A percentile compares a stretch with the other conserved stretches of the same genome.
Evolutionary conservation across 2,113 vertebrate species (phyloP).

Genomic region (Hemicordylus capensis): DNA sequence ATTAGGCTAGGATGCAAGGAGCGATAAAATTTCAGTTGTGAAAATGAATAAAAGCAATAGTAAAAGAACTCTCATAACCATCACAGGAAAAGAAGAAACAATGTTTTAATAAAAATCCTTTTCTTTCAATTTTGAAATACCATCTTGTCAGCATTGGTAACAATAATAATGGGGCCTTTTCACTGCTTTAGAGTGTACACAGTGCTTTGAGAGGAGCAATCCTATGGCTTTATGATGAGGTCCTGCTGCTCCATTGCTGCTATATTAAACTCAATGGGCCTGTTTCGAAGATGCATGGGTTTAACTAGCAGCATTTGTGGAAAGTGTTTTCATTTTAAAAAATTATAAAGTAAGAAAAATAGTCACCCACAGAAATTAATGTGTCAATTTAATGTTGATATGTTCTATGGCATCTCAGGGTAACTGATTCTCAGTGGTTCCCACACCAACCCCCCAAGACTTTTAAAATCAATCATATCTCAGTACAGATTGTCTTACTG

Average conservation of each 20-base stretch:
- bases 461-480: not conserved
- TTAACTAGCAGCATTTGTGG: not conserved
- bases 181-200: not conserved
- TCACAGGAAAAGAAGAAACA: conserved; percentile 19
- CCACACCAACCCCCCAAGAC: not conserved
- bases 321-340: too few relatives aligned
- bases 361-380: not conserved
- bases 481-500: not conserved
- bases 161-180: conserved; percentile 44
- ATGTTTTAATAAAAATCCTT: conserved; percentile 37
- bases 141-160: conserved; percentile 45
- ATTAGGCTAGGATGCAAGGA: conserved; percentile 36
- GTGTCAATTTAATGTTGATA: not conserved
- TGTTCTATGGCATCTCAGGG: not conserved
- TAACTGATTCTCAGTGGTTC: not conserved
- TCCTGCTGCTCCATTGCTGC: conserved; percentile 14
- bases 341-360: too few relatives aligned
- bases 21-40: conserved; percentile 39
- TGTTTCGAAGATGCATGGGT: conserved; percentile 14
- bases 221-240: conserved; percentile 21
- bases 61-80: conserved; percentile 42
- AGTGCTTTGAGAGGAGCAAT: conserved; percentile 28
- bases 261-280: not conserved
- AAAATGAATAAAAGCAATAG: conserved; percentile 51
- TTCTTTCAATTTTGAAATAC: conserved; percentile 47